phyloP scores from a whole-genome alignment of 2,797 vertebrate species.

The Rhynchonycteris naso region DNA sequence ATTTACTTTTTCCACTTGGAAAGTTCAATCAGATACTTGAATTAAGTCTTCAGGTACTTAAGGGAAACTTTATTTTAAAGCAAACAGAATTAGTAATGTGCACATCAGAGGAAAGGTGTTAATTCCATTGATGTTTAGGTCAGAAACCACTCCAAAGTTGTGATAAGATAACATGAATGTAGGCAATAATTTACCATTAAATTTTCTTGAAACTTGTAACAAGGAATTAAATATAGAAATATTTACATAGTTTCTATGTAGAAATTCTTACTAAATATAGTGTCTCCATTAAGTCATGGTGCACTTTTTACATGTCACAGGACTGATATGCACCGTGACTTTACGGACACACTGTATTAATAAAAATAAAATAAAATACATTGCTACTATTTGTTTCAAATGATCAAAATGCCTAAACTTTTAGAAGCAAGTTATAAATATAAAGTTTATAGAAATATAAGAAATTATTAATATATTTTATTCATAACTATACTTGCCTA shows the following conservation, averaged over 20 bases:
- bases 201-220: background rate
- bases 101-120: background rate
- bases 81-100: constrained; percentile 48
- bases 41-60: constrained; percentile 20
- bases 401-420: constrained; percentile 26
- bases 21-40: constrained; percentile 41
- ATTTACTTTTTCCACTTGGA: constrained; percentile 47
- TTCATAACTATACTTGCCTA: constrained; percentile 48
- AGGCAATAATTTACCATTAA: constrained; percentile 15
- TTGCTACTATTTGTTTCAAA: constrained; percentile 18
- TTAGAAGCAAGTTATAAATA: constrained; percentile 54
- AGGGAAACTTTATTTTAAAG: constrained; percentile 22
- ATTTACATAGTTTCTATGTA: background rate
- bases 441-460: constrained; percentile 31
- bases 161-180: background rate
- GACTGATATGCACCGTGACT: too few species aligned
- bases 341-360: too few species aligned
- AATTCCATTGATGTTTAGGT: background rate
- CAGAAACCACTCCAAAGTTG: background rate
- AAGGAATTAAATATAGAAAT: background rate
- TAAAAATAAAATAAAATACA: too few species aligned
- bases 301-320: too few species aligned
- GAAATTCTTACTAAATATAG: background rate
- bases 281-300: too few species aligned
- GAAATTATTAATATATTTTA: background rate